These are phyloP conservation scores for Pemphredon lugubris DNA, from an alignment of 2,888 invertebrate species.

Conservation along the genomic window DNA sequence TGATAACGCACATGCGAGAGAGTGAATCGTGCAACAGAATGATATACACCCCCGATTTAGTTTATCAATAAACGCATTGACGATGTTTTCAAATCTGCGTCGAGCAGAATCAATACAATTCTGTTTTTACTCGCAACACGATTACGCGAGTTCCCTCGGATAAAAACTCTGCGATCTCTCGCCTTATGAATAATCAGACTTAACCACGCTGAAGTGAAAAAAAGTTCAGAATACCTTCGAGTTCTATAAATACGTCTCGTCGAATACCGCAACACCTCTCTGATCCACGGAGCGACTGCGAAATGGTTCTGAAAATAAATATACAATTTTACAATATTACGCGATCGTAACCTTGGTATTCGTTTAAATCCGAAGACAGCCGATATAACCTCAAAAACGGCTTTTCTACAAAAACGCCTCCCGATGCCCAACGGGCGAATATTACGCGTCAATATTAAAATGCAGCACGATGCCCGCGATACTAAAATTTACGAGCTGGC, in stretches of 20 bases:
- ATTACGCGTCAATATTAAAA: no score
- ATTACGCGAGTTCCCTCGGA: background rate
- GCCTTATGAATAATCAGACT: constrained; percentile 1
- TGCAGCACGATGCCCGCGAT: no score
- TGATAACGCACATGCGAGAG: constrained; percentile 44
- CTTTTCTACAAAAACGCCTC: no score
- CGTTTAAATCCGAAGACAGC: constrained; percentile 33
- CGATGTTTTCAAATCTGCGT: constrained; percentile 37
- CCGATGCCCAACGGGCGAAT: no score
- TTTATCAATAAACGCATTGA: constrained; percentile 46
- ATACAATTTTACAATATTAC: constrained; percentile 10
- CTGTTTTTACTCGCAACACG: constrained; percentile 7
- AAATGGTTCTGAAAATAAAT: constrained; percentile 25
- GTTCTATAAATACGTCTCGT: constrained; percentile 40
- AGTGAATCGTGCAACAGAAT: constrained; percentile 14
- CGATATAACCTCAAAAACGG: constrained; percentile 4
- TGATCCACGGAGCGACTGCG: background rate
- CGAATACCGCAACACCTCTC: constrained; percentile 17
- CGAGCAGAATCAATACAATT: constrained; percentile 26
- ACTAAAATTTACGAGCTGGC: no score
- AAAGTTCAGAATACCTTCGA: constrained; percentile 35
- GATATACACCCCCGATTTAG: constrained; percentile 35
- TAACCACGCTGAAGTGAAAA: no score
- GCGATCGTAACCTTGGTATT: constrained; percentile 26
- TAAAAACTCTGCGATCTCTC: constrained; percentile 2